phyloP scores from a whole-genome alignment of 2,113 vertebrate species.

The Camelus dromedarius region DNA sequence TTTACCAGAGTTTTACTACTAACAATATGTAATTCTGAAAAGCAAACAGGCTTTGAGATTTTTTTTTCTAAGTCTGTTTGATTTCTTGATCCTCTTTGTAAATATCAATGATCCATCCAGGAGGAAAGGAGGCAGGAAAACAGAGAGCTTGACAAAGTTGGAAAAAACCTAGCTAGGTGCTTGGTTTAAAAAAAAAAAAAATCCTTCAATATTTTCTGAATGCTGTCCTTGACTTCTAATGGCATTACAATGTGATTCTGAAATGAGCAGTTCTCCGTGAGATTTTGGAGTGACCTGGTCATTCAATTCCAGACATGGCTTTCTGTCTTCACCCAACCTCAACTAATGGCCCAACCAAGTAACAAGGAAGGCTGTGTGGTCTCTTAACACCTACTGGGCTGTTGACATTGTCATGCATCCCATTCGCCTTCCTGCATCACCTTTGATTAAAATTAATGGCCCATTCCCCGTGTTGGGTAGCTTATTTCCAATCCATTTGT shows the following conservation, averaged over 20 bases:
- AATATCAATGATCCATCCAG: constrained; percentile 58
- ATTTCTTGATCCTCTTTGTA: constrained; percentile 66
- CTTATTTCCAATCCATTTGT: constrained; percentile 98
- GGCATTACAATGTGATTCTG: constrained; percentile 91
- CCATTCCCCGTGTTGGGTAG: constrained; percentile 94
- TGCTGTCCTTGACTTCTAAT: constrained; percentile 94
- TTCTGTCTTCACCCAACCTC: constrained; percentile 97
- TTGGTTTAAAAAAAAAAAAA: constrained; percentile 53
- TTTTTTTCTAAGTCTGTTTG: constrained; percentile 21
- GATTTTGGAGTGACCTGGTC: constrained; percentile 98
- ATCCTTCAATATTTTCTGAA: constrained; percentile 81
- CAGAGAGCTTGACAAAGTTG: constrained; percentile 60
- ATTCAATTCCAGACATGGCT: constrained; percentile 97
- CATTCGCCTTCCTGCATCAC: constrained; percentile 94
- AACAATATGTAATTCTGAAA: constrained; percentile 62
- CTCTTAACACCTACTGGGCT: constrained; percentile 93
- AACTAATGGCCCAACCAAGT: constrained; percentile 94
- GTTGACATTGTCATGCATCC: constrained; percentile 95
- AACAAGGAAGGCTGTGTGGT: constrained; percentile 89
- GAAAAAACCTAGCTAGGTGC: constrained; percentile 52
- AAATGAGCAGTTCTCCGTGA: constrained; percentile 97
- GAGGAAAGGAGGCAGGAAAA: constrained; percentile 63
- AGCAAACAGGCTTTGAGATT: constrained; percentile 66
- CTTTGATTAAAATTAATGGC: constrained; percentile 99
- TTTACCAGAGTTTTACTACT: constrained; percentile 67